Conservation (phyloP, 2,797 vertebrate species). For the Enteromius afrohamiltoni region DNA sequence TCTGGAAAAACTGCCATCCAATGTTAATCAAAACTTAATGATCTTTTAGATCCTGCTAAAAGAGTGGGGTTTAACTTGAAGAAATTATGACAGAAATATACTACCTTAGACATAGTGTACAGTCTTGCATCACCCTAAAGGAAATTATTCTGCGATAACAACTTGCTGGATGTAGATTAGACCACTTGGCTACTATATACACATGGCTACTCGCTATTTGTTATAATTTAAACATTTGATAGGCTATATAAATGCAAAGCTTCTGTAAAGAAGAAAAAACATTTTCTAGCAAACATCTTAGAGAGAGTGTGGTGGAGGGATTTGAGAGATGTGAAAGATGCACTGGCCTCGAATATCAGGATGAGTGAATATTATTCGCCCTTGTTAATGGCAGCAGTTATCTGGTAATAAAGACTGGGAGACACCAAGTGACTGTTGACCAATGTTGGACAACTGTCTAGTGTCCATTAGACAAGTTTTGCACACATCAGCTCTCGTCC, state of each 20-base stretch:
- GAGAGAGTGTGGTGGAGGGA: too few relatives aligned
- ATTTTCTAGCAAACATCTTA: too few relatives aligned
- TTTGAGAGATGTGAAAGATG: too few relatives aligned
- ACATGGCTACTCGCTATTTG: background rate
- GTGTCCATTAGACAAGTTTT: background rate
- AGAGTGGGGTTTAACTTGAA: background rate
- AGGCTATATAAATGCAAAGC: too few relatives aligned
- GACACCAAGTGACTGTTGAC: background rate
- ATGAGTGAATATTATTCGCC: too few relatives aligned
- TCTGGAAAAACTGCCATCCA: background rate
- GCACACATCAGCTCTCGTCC: background rate
- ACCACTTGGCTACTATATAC: background rate
- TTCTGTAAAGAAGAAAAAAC: too few relatives aligned
- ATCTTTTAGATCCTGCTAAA: background rate
- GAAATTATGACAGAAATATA: background rate
- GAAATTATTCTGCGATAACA: background rate
- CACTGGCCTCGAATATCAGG: too few relatives aligned
- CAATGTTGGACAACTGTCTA: background rate
- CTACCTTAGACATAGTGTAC: background rate
- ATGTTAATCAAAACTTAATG: background rate
- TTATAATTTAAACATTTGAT: too few relatives aligned
- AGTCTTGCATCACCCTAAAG: background rate
- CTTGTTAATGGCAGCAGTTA: background rate
- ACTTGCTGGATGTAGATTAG: background rate
- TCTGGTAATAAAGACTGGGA: background rate